Conservation (phyloP, 2,797 vertebrate genomes). For the Cossypha heuglini region DNA sequence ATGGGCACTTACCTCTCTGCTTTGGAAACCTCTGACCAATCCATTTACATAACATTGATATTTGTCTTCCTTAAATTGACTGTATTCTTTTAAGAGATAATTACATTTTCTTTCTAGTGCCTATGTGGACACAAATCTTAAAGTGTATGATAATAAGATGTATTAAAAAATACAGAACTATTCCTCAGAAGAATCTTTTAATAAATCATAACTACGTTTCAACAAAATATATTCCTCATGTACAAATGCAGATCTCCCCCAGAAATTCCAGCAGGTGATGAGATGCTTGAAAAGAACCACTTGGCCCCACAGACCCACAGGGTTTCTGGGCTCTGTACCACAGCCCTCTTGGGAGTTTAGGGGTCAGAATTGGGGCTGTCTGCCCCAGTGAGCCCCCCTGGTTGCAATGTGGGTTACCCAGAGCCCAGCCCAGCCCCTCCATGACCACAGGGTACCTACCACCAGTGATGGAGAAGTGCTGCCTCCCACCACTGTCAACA, state of each 20-base stretch:
- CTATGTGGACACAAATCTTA: not conserved
- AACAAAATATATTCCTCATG: not conserved
- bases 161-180: not conserved
- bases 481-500: fast-evolving
- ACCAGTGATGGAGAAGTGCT: not conserved
- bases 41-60: constrained; percentile 4
- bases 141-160: not conserved
- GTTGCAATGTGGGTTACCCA: not conserved
- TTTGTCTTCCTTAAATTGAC: constrained; percentile 27
- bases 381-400: not conserved
- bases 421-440: not conserved
- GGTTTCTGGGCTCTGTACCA: fast-evolving
- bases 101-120: not conserved
- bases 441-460: not conserved
- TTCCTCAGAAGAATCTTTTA: not conserved
- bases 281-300: not conserved
- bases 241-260: not conserved
- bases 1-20: not conserved
- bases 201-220: not conserved
- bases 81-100: constrained; percentile 22
- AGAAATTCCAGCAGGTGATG: fast-evolving
- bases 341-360: not conserved
- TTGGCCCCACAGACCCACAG: not conserved
- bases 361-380: not conserved
- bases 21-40: constrained; percentile 7